Percentiles rank a stretch among this genome's conserved stretches.
These are phyloP conservation scores for Battus philenor DNA, from an alignment of 1,140 invertebrate species.

Conservation along the genomic window DNA sequence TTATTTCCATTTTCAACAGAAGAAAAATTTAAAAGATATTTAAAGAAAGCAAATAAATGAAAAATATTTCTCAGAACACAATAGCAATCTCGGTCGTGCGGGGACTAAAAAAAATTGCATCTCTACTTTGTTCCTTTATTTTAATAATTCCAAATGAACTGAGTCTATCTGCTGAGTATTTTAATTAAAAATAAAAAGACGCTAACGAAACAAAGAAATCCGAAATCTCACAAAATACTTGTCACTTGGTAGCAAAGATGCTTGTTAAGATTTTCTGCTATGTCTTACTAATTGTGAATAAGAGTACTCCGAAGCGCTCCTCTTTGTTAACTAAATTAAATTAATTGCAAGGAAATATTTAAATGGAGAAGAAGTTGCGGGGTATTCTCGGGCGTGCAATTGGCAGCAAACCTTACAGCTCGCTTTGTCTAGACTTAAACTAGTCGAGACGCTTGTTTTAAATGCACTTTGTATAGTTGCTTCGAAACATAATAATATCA, in stretches of 20 bases:
- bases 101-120: slow-evolving; percentile 13
- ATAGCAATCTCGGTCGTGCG: slow-evolving; percentile 12
- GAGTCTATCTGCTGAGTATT: slow-evolving; percentile 13
- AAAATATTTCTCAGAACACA: slow-evolving; percentile 14
- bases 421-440: slow-evolving; percentile 56
- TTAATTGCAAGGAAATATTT: slow-evolving; percentile 70
- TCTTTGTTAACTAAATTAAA: slow-evolving; percentile 69
- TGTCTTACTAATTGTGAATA: slow-evolving; percentile 57
- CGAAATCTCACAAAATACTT: slow-evolving; percentile 26
- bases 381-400: slow-evolving; percentile 48
- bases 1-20: slow-evolving; percentile 9
- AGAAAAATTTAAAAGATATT: slow-evolving; percentile 15
- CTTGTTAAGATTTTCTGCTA: slow-evolving; percentile 38
- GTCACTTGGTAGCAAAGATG: slow-evolving; percentile 24
- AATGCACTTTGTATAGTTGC: slow-evolving; percentile 27
- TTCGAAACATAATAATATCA: slow-evolving; percentile 30
- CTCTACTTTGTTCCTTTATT: slow-evolving; percentile 7
- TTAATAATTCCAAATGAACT: slow-evolving; percentile 16
- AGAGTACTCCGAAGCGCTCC: slow-evolving; percentile 37
- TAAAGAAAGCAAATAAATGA: slow-evolving; percentile 11
- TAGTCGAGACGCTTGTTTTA: slow-evolving; percentile 41
- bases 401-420: slow-evolving; percentile 52
- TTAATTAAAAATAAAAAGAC: slow-evolving; percentile 9
- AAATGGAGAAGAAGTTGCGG: slow-evolving; percentile 54
- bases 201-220: slow-evolving; percentile 21